These are phyloP conservation scores for Clusia tigrina DNA, from an alignment of 2,888 invertebrate genomes.

Conservation along the genomic window DNA sequence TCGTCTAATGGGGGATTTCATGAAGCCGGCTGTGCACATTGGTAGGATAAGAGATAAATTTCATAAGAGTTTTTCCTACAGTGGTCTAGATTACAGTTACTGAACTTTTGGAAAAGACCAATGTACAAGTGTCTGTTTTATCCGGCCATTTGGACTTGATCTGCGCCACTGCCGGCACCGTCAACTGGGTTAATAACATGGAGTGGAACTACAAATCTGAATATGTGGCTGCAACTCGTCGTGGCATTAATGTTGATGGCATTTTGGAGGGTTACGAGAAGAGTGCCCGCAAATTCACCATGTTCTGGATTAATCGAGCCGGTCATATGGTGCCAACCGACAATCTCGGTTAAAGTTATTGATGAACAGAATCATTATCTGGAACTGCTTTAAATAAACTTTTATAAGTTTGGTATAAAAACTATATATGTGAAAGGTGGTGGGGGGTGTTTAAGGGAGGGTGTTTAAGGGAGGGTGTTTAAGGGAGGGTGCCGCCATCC, in stretches of 20 bases:
- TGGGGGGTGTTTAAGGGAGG: too few relatives aligned
- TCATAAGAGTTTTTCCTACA: too few relatives aligned
- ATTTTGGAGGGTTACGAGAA: slow-evolving; percentile 78
- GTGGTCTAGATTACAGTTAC: slow-evolving; percentile 70
- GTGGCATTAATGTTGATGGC: slow-evolving; percentile 69
- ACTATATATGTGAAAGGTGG: too few relatives aligned
- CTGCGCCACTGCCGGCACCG: slow-evolving; percentile 80
- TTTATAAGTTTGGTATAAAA: too few relatives aligned
- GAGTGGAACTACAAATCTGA: slow-evolving; percentile 70
- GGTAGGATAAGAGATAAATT: too few relatives aligned
- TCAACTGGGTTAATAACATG: slow-evolving; percentile 78
- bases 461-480: too few relatives aligned
- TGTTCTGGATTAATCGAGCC: slow-evolving; percentile 63
- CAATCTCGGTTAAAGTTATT: too few relatives aligned
- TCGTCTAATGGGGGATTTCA: slow-evolving; percentile 73
- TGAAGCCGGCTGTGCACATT: slow-evolving; percentile 79
- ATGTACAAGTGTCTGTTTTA: slow-evolving; percentile 74
- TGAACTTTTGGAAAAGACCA: slow-evolving; percentile 72
- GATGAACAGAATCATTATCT: too few relatives aligned
- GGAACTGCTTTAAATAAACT: too few relatives aligned
- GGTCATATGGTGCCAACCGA: slow-evolving; percentile 70
- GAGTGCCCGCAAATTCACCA: slow-evolving; percentile 65
- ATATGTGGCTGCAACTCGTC: slow-evolving; percentile 69
- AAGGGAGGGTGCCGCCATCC: too few relatives aligned
- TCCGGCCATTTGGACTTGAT: slow-evolving; percentile 86